A percentile compares a stretch with the other conserved stretches of the same genome.
Evolutionary conservation across 2,113 vertebrate genomes (phyloP).

Genomic region (Poicephalus gulielmi): DNA sequence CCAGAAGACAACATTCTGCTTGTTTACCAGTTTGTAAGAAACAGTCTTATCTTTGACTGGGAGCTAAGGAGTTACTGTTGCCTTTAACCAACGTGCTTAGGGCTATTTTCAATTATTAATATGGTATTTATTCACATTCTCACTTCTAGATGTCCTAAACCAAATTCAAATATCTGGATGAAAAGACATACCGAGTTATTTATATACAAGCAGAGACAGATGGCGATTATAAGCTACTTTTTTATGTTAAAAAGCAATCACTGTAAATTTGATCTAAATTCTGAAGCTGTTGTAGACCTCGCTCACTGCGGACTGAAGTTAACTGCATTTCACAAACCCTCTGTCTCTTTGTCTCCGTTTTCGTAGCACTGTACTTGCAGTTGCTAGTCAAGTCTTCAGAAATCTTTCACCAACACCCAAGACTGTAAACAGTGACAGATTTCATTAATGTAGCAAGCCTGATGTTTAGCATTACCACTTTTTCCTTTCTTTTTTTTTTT

Average conservation of each 20-base stretch:
- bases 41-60: not conserved
- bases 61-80: not conserved
- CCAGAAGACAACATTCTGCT: not conserved
- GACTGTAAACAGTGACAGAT: not conserved
- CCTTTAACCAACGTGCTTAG: not conserved
- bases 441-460: not conserved
- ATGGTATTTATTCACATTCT: not conserved
- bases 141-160: not conserved
- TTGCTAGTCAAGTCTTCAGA: not conserved
- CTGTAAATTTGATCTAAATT: not conserved
- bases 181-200: not conserved
- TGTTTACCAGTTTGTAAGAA: not conserved
- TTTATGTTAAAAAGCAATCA: not conserved
- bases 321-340: not conserved
- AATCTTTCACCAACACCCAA: not conserved
- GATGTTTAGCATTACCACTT: not conserved
- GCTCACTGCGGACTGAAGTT: not conserved
- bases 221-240: not conserved
- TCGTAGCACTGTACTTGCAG: not conserved
- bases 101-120: not conserved
- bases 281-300: not conserved
- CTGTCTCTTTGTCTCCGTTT: not conserved
- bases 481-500: not conserved
- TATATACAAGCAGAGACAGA: accelerated
- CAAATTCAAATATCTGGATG: not conserved